These are phyloP conservation scores for Naso thynnoides DNA, from an alignment of 2,797 vertebrate genomes.

Conservation along the genomic window DNA sequence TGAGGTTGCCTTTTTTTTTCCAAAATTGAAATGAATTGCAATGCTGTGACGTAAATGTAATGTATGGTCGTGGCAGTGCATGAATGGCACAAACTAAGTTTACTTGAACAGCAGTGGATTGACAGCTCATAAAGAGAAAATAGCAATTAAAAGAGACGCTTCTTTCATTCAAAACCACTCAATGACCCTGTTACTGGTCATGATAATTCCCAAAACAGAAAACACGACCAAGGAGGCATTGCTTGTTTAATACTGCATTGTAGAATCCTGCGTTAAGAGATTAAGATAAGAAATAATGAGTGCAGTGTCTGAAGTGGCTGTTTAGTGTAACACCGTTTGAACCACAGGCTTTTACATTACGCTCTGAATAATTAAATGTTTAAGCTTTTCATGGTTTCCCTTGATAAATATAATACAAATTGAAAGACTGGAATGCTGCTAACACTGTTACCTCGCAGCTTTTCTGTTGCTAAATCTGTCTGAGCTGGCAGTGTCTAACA, in stretches of 20 bases:
- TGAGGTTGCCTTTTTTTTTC: neutral
- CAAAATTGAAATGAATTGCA: neutral
- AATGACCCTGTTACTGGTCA: constrained; percentile 9
- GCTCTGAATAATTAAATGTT: neutral
- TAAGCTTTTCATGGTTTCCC: neutral
- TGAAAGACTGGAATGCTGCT: neutral
- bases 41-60: neutral
- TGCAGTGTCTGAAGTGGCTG: neutral
- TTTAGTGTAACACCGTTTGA: constrained; percentile 1
- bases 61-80: neutral
- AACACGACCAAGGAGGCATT: constrained; percentile 1
- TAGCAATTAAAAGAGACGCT: neutral
- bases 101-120: neutral
- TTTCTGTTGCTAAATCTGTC: constrained; percentile 22
- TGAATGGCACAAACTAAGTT: neutral
- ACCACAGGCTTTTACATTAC: constrained; percentile 3
- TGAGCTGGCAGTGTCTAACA: neutral
- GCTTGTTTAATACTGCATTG: neutral
- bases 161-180: neutral
- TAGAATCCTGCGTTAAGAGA: too few species aligned
- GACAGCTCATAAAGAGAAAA: neutral
- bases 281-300: constrained; percentile 14
- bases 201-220: neutral
- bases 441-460: neutral
- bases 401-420: neutral